These are phyloP conservation scores for Triops cancriformis DNA, from an alignment of 1,140 invertebrate genomes.

Conservation along the genomic window DNA sequence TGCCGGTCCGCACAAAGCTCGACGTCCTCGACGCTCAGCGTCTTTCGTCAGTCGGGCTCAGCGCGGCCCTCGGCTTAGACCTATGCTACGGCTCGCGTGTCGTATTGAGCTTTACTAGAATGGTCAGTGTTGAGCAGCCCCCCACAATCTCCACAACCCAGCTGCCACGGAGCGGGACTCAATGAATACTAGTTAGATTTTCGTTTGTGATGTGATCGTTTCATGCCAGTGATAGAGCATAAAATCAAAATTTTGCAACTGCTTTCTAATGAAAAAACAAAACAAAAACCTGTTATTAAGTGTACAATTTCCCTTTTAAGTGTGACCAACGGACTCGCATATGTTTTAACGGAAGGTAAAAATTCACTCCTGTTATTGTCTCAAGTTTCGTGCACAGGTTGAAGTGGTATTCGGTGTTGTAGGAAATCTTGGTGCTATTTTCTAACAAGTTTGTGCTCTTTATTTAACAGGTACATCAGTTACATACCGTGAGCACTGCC, in stretches of 20 bases:
- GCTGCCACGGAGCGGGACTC: background rate
- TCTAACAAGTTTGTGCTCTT: background rate
- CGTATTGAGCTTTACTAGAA: background rate
- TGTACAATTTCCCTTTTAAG: background rate
- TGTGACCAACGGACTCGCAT: background rate
- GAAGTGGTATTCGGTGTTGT: too few relatives aligned
- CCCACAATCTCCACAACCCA: background rate
- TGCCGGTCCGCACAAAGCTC: background rate
- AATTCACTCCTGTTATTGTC: background rate
- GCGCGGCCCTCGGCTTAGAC: background rate
- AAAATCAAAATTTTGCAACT: conserved; percentile 11
- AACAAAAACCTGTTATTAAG: background rate
- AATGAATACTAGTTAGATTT: background rate
- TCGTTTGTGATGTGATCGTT: conserved; percentile 1
- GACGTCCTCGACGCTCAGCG: background rate
- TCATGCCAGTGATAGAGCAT: background rate
- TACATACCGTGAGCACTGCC: background rate
- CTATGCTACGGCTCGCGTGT: background rate
- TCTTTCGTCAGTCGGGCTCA: background rate
- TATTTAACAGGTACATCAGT: background rate
- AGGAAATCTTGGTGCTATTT: too few relatives aligned
- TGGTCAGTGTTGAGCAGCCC: background rate
- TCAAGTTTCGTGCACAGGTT: too few relatives aligned
- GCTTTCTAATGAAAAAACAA: background rate
- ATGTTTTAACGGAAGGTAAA: background rate